Evolutionary conservation across 2,113 vertebrate genomes (phyloP).

Genomic region (Dipodomys merriami): DNA sequence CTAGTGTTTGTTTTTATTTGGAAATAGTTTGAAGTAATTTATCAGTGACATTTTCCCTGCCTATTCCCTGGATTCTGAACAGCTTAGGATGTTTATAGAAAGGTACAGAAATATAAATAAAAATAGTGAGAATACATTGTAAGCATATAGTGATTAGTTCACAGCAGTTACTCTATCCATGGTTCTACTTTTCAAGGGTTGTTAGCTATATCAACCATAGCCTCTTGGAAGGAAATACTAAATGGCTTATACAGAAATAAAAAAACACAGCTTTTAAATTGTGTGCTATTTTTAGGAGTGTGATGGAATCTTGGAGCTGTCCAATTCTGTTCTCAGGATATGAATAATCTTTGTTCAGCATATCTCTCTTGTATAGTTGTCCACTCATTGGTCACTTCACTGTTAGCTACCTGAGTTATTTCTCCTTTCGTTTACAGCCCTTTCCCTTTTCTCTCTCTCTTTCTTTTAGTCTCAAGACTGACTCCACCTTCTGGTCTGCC

Average conservation of each 20-base stretch:
- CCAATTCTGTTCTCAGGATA: neutral
- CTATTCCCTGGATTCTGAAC: slow-evolving; percentile 3
- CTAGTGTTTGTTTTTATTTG: neutral
- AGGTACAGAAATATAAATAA: neutral
- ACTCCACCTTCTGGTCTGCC: too few species aligned
- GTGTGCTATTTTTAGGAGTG: neutral
- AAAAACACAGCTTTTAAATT: too few species aligned
- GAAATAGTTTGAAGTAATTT: neutral
- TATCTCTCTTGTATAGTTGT: too few species aligned
- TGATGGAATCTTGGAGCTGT: neutral
- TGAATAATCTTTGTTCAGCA: neutral
- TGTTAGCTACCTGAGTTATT: too few species aligned
- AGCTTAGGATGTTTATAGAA: neutral
- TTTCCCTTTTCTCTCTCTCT: too few species aligned
- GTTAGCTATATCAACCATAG: neutral
- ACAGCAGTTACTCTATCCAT: neutral
- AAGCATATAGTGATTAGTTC: slow-evolving; percentile 38
- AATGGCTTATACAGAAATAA: neutral
- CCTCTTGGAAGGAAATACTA: neutral
- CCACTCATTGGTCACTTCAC: too few species aligned
- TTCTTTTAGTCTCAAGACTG: too few species aligned
- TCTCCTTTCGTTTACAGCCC: too few species aligned
- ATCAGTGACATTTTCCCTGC: slow-evolving; percentile 4
- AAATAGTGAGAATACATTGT: neutral
- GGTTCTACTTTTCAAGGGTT: neutral